Evolutionary conservation across 2,797 vertebrate genomes (phyloP), one percentile per base, ranked within the genome.

Genomic region (Peromyscus nudipes): DNA sequence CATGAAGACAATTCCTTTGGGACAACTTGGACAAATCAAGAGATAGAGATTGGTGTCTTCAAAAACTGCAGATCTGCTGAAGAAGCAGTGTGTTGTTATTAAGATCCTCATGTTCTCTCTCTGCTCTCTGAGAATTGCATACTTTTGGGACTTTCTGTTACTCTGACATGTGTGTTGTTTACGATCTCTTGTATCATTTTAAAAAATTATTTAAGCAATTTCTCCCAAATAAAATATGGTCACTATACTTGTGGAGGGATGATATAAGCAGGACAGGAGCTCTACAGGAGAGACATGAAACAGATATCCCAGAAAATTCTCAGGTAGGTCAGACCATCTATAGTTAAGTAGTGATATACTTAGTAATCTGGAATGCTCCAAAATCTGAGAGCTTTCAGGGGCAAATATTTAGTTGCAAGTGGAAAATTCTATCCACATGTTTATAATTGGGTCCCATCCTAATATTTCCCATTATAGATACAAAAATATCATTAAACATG

Each of bases 291-390:
- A 86, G 5, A 60, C 4, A 27, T 10, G 1, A 62, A 52, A 69
- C 2, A 76, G 19, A 73, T 29, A 5, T 1, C 8, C 16, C 65
- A 81, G 80, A 85, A 86, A 27, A 57, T 81, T 85, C 14, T 94
- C 62, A 34, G 6, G 11, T 87, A 46, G 57, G 27, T 49, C 21
- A 49, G 4, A 4, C 2, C 0, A 1, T 37, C 27, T 0, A 0
- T 46, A 92, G 76, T 34, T 83, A 94, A 89, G 37, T 79, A 67
- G 17, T 17, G 69, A 87, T 69, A 34, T 27, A 94, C 57, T 27
- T 69, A 52, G 62, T 34, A 46, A 60, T 79, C 31, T 71, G 52
- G 69, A 95, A 37, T 40, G 25, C 17, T 79, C 6, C 40, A 85
- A 80, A 95, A 82, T 82, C 4, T 43, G 34, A 82, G 49, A 81